Evolutionary conservation across 2,888 invertebrate species (phyloP), one percentile per base, ranked within the genome.

Genomic region (Hermaeophaga mercurialis): DNA sequence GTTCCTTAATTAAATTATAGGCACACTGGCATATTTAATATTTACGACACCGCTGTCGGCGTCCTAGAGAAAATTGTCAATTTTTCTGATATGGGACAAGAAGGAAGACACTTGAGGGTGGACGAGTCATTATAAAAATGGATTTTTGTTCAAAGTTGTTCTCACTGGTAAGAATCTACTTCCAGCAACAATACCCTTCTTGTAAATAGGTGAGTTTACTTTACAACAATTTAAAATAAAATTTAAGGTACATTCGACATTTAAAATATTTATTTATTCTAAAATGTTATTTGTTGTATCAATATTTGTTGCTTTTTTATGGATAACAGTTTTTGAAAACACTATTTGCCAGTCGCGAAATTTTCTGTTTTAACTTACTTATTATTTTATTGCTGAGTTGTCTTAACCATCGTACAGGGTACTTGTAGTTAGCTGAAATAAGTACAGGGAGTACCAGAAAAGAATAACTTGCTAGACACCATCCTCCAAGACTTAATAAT

Each of bases 341-440:
- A n/a, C n/a, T n/a, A n/a, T n/a, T n/a, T n/a, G n/a, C n/a, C n/a
- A n/a, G n/a, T n/a, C n/a, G n/a, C n/a, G n/a, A n/a, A n/a, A n/a
- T n/a, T n/a, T n/a, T n/a, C n/a, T 22, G 6, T 8, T 28, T 9
- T 52, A 58, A 34, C 75, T 74, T 78, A 87, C 87, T 82, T 80
- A 82, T 82, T 41, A 80, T 77, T 57, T 83, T 76, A 58, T 78
- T 78, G 33, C 79, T 80, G 28, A 85, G 80, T 24, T 81, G 80
- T 43, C 83, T 82, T 64, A 86, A 79, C 80, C 85, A 84, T 54
- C 82, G 78, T 24, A 85, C 83, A 1, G 86, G 86, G 68, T 87
- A 87, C 70, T 81, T 82, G 76, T 87, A 86, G 78, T 88, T 87
- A 52, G 85, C 87, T 1, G 86, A 86, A 54, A 87, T 84, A 47